Evolutionary conservation across 2,888 invertebrate species (phyloP).

Genomic region (Athripsodes cinereus): DNA sequence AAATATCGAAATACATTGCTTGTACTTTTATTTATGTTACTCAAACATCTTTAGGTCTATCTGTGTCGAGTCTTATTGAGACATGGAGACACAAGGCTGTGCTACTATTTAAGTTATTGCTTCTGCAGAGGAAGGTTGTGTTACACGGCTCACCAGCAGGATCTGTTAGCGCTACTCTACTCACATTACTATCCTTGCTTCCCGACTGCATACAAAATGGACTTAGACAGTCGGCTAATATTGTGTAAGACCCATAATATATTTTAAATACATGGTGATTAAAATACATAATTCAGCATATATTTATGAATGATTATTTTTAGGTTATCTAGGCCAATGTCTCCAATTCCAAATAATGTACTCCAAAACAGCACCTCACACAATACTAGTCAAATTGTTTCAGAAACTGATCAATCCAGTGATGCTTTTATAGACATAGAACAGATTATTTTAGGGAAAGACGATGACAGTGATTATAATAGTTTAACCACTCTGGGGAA

Average conservation of each 20-base stretch:
- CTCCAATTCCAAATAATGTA: constrained; percentile 53
- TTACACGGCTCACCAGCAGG: constrained; percentile 92
- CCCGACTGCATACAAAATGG: constrained; percentile 87
- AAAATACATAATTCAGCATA: too few relatives aligned
- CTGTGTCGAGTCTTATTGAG: constrained; percentile 72
- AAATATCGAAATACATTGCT: too few relatives aligned
- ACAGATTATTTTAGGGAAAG: constrained; percentile 29
- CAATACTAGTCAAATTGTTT: constrained; percentile 33
- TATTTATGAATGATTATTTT: too few relatives aligned
- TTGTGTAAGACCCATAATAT: constrained; percentile 49
- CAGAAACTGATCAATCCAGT: constrained; percentile 32
- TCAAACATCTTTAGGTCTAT: too few relatives aligned
- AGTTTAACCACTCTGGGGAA: constrained; percentile 6
- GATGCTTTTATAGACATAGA: constrained; percentile 9
- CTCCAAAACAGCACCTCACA: constrained; percentile 28
- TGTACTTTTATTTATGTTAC: too few relatives aligned
- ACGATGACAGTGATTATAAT: constrained; percentile 17
- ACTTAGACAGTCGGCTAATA: constrained; percentile 74
- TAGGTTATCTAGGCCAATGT: constrained; percentile 64
- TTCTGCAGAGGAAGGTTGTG: constrained; percentile 83
- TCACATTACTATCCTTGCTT: constrained; percentile 84
- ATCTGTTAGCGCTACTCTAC: constrained; percentile 75
- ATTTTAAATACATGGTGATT: too few relatives aligned
- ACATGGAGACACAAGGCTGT: constrained; percentile 90
- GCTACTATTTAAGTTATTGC: constrained; percentile 83